Evolutionary conservation across 2,888 invertebrate genomes (phyloP), one percentile per base, ranked within the genome.

Genomic region (Petrolisthes manimaculis): DNA sequence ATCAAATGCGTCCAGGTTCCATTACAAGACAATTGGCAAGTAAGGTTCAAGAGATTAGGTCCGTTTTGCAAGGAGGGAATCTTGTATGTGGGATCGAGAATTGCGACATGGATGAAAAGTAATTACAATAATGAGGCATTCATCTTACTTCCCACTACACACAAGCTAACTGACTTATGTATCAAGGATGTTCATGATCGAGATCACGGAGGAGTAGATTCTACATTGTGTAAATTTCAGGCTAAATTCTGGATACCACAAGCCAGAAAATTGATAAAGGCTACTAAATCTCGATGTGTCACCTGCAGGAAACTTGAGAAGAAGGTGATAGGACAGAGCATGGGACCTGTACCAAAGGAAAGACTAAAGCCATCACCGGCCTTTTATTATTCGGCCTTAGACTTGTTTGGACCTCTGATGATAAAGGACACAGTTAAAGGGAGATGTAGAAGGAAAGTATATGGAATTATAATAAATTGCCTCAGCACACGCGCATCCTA

Each of bases 161-260:
- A 54, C 51, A 75, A n/a, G 51, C 51, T 75, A 37, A 75, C 75
- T 24, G 37, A 75, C 51, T 51, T 75, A 24, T 53, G 53, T 53
- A 14, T 51, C n/a, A n/a, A 37, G 53, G 53, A 51, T 78, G 6
- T 78, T 53, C 78, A 81, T 24, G 37, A 81, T 8, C 5, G 21
- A 61, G 61, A 81, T 24, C 81, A 81, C 24, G 54, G 56, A 21
- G 56, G 81, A 12, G 81, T 81, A 61, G 56, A 81, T 5, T 55
- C 61, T 21, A 56, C 61, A 24, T 18, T 56, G 8, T 9, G 9
- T 61, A 61, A 81, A 61, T 0, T 56, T 56, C 21, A 54, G 81
- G 5, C 21, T 14, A 81, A 56, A 24, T 81, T 81, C 37, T 81
- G 81, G 61, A 24, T 61, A 24, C 56, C 61, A 24, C 56, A 54